Conservation (phyloP, 2,888 invertebrate genomes). For the Drosophila fungiperda region DNA sequence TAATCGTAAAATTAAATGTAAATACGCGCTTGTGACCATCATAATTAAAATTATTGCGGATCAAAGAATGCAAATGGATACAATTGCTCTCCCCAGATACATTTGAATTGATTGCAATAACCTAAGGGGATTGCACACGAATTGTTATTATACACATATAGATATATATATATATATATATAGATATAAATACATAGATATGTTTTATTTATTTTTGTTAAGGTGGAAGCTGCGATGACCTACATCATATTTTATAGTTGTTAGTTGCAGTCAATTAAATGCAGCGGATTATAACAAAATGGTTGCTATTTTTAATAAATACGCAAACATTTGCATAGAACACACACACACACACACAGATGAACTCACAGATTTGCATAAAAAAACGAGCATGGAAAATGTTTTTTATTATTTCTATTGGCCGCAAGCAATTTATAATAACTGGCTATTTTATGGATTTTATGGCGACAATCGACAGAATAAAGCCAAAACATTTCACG, state of each 20-base stretch:
- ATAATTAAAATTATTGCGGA: conserved; percentile 69
- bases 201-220: conserved; percentile 10
- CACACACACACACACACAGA: conserved; percentile 15
- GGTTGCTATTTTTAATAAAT: conserved; percentile 72
- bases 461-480: conserved; percentile 72
- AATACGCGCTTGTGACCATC: conserved; percentile 53
- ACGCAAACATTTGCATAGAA: conserved; percentile 67
- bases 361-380: conserved; percentile 23
- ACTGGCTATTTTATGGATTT: conserved; percentile 69
- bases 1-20: conserved; percentile 68
- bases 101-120: conserved; percentile 49
- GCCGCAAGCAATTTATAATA: conserved; percentile 67
- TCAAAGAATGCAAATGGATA: conserved; percentile 59
- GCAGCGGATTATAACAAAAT: conserved; percentile 69
- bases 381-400: conserved; percentile 25
- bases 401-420: conserved; percentile 39
- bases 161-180: conserved; percentile 9
- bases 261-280: conserved; percentile 76
- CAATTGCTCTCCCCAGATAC: conserved; percentile 28
- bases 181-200: neutral
- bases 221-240: conserved; percentile 38
- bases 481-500: conserved; percentile 72
- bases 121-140: conserved; percentile 26
- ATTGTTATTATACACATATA: conserved; percentile 34
- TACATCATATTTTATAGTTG: conserved; percentile 51